A percentile compares a stretch with the other conserved stretches of the same genome.
These are phyloP conservation scores for Acleris laterana DNA, from an alignment of 2,888 invertebrate species.

Conservation along the genomic window DNA sequence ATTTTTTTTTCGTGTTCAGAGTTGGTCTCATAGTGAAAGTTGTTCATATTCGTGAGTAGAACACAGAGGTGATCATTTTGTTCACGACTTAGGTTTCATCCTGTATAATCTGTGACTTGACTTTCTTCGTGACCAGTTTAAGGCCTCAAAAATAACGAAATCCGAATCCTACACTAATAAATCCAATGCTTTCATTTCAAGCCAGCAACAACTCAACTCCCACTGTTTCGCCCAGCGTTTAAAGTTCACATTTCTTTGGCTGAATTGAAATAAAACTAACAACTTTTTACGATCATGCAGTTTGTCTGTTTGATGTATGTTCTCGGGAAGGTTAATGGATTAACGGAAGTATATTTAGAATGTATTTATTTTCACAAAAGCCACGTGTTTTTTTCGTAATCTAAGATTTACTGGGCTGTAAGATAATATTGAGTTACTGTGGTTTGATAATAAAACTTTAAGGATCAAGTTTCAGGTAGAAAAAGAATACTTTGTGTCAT, in stretches of 20 bases:
- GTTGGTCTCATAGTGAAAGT: no score
- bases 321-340: constrained; percentile 32
- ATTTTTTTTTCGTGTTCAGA: no score
- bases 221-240: no score
- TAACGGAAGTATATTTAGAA: constrained; percentile 22
- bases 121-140: no score
- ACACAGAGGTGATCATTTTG: no score
- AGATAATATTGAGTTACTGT: constrained; percentile 18
- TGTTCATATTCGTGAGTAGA: no score
- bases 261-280: constrained; percentile 12
- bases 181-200: constrained; percentile 15
- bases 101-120: no score
- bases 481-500: background rate
- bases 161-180: no score
- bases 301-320: constrained; percentile 33
- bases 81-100: no score
- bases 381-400: constrained; percentile 31
- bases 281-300: constrained; percentile 28
- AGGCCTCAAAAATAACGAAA: no score
- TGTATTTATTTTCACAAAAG: constrained; percentile 31
- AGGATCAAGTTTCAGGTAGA: background rate
- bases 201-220: background rate
- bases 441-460: background rate
- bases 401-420: constrained; percentile 17
- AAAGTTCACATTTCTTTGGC: constrained; percentile 4